phyloP scores from a whole-genome alignment of 37 sponge, comb jelly and placozoan species.

The Aplysina aerophoba region DNA sequence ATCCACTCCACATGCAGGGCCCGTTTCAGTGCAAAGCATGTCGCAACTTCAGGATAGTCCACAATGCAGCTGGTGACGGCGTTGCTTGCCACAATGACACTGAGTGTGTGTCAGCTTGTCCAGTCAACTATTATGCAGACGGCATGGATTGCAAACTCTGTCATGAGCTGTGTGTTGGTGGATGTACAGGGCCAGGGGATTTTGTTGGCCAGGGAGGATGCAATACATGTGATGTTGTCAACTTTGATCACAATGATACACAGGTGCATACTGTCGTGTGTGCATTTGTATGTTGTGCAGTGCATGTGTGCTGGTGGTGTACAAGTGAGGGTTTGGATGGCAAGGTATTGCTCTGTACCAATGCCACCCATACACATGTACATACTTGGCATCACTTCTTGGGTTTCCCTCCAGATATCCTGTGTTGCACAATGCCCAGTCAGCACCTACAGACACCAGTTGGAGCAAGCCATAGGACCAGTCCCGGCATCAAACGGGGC shows the following conservation, averaged over 20 bases:
- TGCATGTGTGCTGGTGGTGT: neutral
- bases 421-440: slow-evolving; percentile 25
- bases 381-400: no score
- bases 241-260: slow-evolving; percentile 6
- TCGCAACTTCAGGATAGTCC: slow-evolving; percentile 7
- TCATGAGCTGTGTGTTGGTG: slow-evolving; percentile 53
- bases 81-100: neutral
- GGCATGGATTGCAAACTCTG: slow-evolving; percentile 42
- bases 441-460: slow-evolving; percentile 26
- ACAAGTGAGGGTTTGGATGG: neutral
- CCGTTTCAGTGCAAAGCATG: slow-evolving; percentile 47
- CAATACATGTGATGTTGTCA: slow-evolving; percentile 49
- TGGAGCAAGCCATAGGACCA: neutral
- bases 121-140: slow-evolving; percentile 39
- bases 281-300: no score
- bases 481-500: slow-evolving; percentile 20
- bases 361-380: no score
- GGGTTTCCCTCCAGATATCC: slow-evolving; percentile 8
- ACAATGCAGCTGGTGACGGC: no score
- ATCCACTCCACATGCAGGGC: slow-evolving; percentile 32
- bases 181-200: slow-evolving; percentile 73
- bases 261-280: slow-evolving; percentile 11
- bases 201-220: slow-evolving; percentile 57
- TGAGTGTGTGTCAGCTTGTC: slow-evolving; percentile 59
- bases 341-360: no score